Conservation (phyloP, 2,888 invertebrate genomes). For the Cryptops parisi region DNA sequence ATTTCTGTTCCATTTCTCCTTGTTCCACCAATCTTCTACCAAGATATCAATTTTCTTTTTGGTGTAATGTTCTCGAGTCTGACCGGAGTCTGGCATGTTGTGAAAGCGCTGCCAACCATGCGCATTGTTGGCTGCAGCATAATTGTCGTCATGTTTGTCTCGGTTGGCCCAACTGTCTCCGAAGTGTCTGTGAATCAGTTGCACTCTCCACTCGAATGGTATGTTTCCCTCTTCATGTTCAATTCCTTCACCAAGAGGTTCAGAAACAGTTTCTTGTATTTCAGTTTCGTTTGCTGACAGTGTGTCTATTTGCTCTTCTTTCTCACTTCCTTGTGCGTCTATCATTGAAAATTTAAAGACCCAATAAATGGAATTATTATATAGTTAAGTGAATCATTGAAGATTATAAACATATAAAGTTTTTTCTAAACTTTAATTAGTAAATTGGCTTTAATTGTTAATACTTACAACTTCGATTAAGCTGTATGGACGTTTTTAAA, state of each 20-base stretch:
- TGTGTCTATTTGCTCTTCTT: neutral
- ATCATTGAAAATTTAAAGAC: too few relatives aligned
- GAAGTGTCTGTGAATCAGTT: constrained; percentile 5
- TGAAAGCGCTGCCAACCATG: neutral
- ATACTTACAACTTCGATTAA: too few relatives aligned
- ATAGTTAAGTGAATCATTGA: too few relatives aligned
- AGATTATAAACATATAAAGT: too few relatives aligned
- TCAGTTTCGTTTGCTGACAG: neutral
- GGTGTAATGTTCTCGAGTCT: neutral
- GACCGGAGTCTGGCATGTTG: neutral
- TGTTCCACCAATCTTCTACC: constrained; percentile 12
- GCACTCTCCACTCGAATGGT: constrained; percentile 12
- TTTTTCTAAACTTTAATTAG: too few relatives aligned
- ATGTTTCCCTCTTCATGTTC: constrained; percentile 8
- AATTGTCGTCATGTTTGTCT: neutral
- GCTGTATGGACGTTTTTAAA: too few relatives aligned
- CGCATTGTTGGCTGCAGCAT: neutral
- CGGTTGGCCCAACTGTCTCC: neutral
- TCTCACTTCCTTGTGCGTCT: neutral
- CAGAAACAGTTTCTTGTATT: neutral
- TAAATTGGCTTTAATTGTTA: too few relatives aligned
- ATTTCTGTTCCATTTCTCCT: constrained; percentile 10
- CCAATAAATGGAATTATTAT: too few relatives aligned
- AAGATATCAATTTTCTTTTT: constrained; percentile 12
- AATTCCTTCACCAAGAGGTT: neutral